Evolutionary conservation across 2,113 vertebrate genomes (phyloP), one percentile per base, ranked within the genome.

Genomic region (Vulpes lagopus): DNA sequence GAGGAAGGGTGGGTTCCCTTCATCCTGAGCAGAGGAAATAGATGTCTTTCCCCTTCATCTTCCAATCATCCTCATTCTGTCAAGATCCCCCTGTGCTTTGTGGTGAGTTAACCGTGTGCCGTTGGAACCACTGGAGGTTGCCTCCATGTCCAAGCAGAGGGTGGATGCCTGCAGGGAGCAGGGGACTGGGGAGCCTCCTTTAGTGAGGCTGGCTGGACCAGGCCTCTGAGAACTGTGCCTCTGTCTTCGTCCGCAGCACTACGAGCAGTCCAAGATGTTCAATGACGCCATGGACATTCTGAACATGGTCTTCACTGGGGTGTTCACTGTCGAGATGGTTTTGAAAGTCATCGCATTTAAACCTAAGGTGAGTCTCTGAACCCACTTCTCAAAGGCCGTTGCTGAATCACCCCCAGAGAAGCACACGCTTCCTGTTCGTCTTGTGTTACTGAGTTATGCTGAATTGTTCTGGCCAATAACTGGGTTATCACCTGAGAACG

Each of bases 271-370:
- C 43, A 99, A 99, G 35, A 98, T 99, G 89, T 99, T 99, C 97
- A 99, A 99, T 98, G 99, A 99, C 20, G 99, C 99, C 4, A 99
- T 99, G 99, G 99, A 99, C 98, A 99, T 99, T 92, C 98, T 99
- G 98, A 99, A 99, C 95, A 99, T 99, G 99, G 99, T 99, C 99
- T 99, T 99, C 99, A 99, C 99, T 0, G 98, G 99, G 94, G 99
- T 99, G 64, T 99, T 99, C 98, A 99, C 99, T 81, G 99, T 99
- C 82, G 99, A 99, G 98, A 99, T 99, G 99, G 98, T 99, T 98
- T 98, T 99, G 98, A 99, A 99, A 98, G 99, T 99, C 97, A 99
- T 99, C 93, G 99, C 99, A 93, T 99, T 99, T 98, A 99, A 99
- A 98, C 99, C 99, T 94, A 99, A 99, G 99, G 99, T 99, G 99